phyloP scores from a whole-genome alignment of 1,140 invertebrate species.

The Reticulitermes speratus region DNA sequence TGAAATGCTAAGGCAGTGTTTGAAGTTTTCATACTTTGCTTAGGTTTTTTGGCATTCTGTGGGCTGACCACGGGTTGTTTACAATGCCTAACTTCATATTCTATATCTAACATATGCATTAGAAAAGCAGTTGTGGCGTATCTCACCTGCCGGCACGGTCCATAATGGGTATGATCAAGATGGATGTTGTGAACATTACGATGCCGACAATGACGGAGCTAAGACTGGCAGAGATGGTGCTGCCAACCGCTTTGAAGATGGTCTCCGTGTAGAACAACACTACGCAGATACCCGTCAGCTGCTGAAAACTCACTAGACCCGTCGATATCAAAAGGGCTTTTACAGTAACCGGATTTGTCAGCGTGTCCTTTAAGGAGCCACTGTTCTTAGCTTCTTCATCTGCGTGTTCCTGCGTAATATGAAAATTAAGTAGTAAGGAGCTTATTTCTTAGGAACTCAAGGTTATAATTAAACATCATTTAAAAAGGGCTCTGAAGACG shows the following conservation, averaged over 20 bases:
- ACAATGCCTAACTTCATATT: too few relatives aligned
- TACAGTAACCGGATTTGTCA: slow-evolving; percentile 47
- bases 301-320: slow-evolving; percentile 59
- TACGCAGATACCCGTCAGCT: slow-evolving; percentile 66
- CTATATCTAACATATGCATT: too few relatives aligned
- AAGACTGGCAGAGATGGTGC: slow-evolving; percentile 48
- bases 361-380: slow-evolving; percentile 48
- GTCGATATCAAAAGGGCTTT: slow-evolving; percentile 51
- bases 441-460: slow-evolving; percentile 39
- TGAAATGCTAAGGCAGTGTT: too few relatives aligned
- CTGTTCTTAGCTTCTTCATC: slow-evolving; percentile 43
- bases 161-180: slow-evolving; percentile 40
- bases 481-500: too few relatives aligned
- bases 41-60: too few relatives aligned
- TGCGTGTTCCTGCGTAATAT: slow-evolving; percentile 46
- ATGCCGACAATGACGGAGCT: slow-evolving; percentile 53
- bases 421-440: slow-evolving; percentile 31
- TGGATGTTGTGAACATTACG: slow-evolving; percentile 39
- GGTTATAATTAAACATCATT: too few relatives aligned
- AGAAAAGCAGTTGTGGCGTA: slow-evolving; percentile 55
- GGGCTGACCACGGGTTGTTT: too few relatives aligned
- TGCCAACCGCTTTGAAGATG: slow-evolving; percentile 51
- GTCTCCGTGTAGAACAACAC: slow-evolving; percentile 68
- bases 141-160: slow-evolving; percentile 51
- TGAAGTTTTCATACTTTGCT: too few relatives aligned